Evolutionary conservation across 2,888 invertebrate genomes (phyloP).

Genomic region (Rotaria socialis): DNA sequence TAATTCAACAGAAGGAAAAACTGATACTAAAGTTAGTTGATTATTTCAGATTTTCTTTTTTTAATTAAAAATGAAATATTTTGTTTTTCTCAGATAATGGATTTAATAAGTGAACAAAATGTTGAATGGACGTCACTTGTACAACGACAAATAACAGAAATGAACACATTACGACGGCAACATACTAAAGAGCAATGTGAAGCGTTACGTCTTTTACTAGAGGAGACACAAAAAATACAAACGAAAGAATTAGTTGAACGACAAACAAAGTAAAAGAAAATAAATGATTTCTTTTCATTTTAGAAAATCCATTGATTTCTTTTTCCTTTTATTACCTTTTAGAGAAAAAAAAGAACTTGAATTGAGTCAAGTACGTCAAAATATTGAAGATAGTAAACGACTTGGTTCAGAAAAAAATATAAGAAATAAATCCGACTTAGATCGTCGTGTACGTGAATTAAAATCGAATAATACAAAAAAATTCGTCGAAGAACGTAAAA

Average conservation of each 20-base stretch:
- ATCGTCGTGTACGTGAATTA: slow-evolving; percentile 73
- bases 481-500: slow-evolving; percentile 88
- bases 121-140: slow-evolving; percentile 41
- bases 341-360: slow-evolving; percentile 79
- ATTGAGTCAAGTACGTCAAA: slow-evolving; percentile 84
- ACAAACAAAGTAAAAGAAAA: background rate
- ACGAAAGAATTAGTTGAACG: slow-evolving; percentile 43
- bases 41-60: too few species aligned
- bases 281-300: background rate
- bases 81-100: slow-evolving; percentile 36
- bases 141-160: slow-evolving; percentile 43
- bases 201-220: slow-evolving; percentile 38
- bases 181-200: slow-evolving; percentile 45
- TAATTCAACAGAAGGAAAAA: background rate
- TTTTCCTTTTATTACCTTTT: slow-evolving; percentile 63
- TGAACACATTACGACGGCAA: slow-evolving; percentile 25
- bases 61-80: too few species aligned
- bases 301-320: too few species aligned
- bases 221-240: slow-evolving; percentile 43
- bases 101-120: slow-evolving; percentile 42
- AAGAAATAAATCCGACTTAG: slow-evolving; percentile 91
- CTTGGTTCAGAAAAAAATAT: slow-evolving; percentile 91
- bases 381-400: slow-evolving; percentile 91
- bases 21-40: background rate
- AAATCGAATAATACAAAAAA: slow-evolving; percentile 95